Evolutionary conservation across 2,888 invertebrate species (phyloP), one percentile per base, ranked within the genome.

Genomic region (Ectemnius continuus): DNA sequence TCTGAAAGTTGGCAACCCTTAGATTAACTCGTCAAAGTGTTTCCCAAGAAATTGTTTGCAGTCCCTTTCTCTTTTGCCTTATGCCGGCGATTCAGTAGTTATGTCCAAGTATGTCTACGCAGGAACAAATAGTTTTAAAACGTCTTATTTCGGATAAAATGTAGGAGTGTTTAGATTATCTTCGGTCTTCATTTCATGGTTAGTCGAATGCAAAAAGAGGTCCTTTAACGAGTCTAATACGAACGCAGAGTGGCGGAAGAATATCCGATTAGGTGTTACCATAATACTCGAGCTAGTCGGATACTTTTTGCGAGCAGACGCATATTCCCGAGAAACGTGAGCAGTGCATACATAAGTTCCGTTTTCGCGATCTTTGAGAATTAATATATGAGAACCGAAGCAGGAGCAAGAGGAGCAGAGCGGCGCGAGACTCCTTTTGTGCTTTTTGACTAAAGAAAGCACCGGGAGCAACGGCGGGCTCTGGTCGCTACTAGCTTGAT

Each of bases 21-120:
- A 74, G 66, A 79, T 81, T 79, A 81, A 70, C 70, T 70, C 69
- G 68, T 73, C 76, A 76, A 70, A 72, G 74, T 73, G 72, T 67
- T 70, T 23, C 61, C 73, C 67, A 67, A 74, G 76, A 79, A 81
- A 81, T 75, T 61, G 66, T 72, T 65, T 61, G 45, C 36, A 36
- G 8, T 36, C 8, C 36, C 8, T 11, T 11, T 56, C 36, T 52
- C 20, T 23, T 52, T 26, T 26, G 63, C 57, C 48, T 45, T 57
- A 61, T 59, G 48, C 64, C 56, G 52, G 64, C 13, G 62, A 74
- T 68, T 69, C 52, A 20, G 66, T 57, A 73, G 56, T 73, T 73
- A 70, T 20, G 66, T 58, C 67, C 66, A 69, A 76, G 71, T 72
- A 78, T 71, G 75, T 70, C 67, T 18, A 60, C 47, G 61, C 20